These are phyloP conservation scores for Brachyalestes nurse DNA, from an alignment of 2,797 vertebrate species.

Conservation along the genomic window DNA sequence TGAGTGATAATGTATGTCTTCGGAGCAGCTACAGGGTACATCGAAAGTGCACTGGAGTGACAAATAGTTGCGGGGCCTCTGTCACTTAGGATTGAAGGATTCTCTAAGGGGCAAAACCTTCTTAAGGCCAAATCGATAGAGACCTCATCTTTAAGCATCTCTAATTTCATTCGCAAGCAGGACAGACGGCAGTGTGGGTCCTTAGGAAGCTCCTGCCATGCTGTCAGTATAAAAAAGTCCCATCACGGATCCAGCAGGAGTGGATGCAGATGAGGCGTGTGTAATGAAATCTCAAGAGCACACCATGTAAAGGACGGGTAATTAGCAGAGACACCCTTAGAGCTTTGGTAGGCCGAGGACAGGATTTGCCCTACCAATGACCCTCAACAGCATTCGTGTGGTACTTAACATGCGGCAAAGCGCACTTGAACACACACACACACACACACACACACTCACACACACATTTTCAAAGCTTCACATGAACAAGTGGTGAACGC, in stretches of 20 bases:
- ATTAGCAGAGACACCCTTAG: constrained; percentile 38
- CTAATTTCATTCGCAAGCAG: constrained; percentile 58
- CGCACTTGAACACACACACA: not conserved
- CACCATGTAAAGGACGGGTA: constrained; percentile 47
- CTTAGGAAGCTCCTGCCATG: constrained; percentile 40
- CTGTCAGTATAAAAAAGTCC: constrained; percentile 32
- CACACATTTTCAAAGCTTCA: not conserved
- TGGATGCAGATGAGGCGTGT: constrained; percentile 30
- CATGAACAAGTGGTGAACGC: not conserved
- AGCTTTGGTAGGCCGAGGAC: constrained; percentile 10
- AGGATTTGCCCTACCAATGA: constrained; percentile 18
- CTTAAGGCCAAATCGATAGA: constrained; percentile 64
- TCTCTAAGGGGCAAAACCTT: constrained; percentile 65
- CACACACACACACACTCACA: not conserved
- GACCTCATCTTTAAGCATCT: constrained; percentile 61
- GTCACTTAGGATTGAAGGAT: constrained; percentile 62
- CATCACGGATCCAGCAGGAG: constrained; percentile 27
- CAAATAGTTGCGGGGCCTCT: constrained; percentile 41
- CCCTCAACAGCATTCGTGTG: not conserved
- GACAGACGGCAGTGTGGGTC: constrained; percentile 31
- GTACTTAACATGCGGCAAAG: constrained; percentile 10
- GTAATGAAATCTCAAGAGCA: constrained; percentile 27
- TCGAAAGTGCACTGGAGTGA: constrained; percentile 40
- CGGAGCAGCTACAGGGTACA: constrained; percentile 22
- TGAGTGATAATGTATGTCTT: constrained; percentile 35